Base-by-base conservation (phyloP, 1,140 invertebrate species). In the Sycophila sp. region DNA sequence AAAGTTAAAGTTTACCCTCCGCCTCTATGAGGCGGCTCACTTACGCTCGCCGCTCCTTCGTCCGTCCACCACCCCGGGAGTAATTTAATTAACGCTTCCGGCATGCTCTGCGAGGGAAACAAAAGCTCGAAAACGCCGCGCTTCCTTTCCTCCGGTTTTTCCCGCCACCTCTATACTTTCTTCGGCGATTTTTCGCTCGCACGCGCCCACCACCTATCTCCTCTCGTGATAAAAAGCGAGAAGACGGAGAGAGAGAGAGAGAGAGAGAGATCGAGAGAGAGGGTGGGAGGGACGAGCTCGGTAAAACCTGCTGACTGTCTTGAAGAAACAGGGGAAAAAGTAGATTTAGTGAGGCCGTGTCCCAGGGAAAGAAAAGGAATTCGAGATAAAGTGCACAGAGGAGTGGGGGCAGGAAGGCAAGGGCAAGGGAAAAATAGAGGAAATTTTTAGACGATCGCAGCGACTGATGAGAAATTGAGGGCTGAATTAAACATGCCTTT, bases 41-140 rank as follows among this genome's bases (percentile, higher is more conserved):
- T 34, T 68, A 47, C 42, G 24, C n/a, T n/a, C n/a, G n/a, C 42
- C 17, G 24, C 42, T 47, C 42, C n/a, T 22, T 1, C 13, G n/a
- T n/a, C 17, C 49, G 45, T 40, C 40, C 15, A 32, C 19, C 17
- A 7, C 47, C 45, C 1, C 17, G 28, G 47, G 36, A 70, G 58
- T 70, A 70, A 70, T 70, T 70, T 73, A 73, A 73, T 73, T 68
- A 73, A 64, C 59, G 58, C 40, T 73, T 59, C 38, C 38, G 49
- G 19, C 55, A 72, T 55, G 24, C 53, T 4, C n/a, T n/a, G 26
- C 24, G 28, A 22, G 32, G n/a, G 45, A 32, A 28, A 67, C 65
- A 67, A 62, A 68, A 26, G 62, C 42, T 45, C 47, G 17, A 45
- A 62, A 55, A 45, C 24, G 32, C 19, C 11, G 30, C 19, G 42